Conservation (phyloP, 1,140 invertebrate species). For the Drosophila pachea region DNA sequence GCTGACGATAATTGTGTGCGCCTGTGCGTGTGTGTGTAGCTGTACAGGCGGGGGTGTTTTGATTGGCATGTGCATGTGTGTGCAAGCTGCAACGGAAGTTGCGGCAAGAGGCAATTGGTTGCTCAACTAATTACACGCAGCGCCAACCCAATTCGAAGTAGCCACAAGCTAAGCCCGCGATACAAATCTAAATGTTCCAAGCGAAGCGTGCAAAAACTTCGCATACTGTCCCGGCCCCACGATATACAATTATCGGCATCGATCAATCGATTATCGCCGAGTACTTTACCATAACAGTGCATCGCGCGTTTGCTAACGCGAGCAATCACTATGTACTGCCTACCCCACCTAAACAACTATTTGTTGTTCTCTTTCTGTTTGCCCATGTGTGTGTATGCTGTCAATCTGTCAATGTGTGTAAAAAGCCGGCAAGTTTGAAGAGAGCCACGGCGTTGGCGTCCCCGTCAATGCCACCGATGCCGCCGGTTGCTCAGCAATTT, state of each 20-base stretch:
- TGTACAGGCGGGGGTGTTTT: conserved; percentile 28
- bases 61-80: conserved; percentile 31
- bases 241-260: conserved; percentile 27
- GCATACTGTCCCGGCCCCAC: neutral
- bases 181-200: neutral
- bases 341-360: conserved; percentile 27
- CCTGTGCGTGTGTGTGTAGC: neutral
- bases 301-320: conserved; percentile 4
- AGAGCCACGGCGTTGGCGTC: conserved; percentile 50
- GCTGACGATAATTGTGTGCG: conserved; percentile 30
- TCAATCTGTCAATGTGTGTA: conserved; percentile 32
- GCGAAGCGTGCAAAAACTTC: neutral
- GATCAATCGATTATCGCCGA: conserved; percentile 19
- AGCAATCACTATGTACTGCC: conserved; percentile 38
- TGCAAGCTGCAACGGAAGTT: conserved; percentile 59
- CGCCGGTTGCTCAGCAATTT: conserved; percentile 35
- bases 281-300: neutral
- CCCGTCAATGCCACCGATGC: conserved; percentile 2
- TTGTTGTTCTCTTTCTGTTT: neutral
- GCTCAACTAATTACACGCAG: conserved; percentile 60
- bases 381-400: conserved; percentile 11
- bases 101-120: conserved; percentile 32
- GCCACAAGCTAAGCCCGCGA: conserved; percentile 7
- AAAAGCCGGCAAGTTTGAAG: conserved; percentile 43
- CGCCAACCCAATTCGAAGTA: conserved; percentile 21